Base-by-base conservation (phyloP, 2,113 vertebrate species). In the Trochalopteron elliotii region DNA sequence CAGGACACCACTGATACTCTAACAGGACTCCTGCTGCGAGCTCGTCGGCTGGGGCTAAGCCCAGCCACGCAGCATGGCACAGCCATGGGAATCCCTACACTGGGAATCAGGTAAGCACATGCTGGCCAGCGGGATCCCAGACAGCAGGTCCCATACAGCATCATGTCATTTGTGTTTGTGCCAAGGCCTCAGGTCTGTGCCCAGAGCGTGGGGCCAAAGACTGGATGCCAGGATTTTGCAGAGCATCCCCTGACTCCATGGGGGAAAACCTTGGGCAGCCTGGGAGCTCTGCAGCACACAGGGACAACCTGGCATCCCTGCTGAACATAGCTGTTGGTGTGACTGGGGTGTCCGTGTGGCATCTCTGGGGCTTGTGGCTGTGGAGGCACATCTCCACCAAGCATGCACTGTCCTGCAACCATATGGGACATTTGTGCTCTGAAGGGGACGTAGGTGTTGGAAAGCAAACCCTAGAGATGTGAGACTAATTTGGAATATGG, bases 141-240 rank as follows among this genome's bases (percentile, higher is more conserved):
- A 7, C 45, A 49, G 83, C 1, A 0, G 15, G 50, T 25, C 35
- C 77, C 20, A 1, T 24, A 0, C 4, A 52, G 50, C 45, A 13
- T 22, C 30, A 3, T 0, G 7, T 28, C 16, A 0, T 39, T 22
- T 24, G 12, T 35, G 15, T 12, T 28, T 0, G 0, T 63, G 76
- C 90, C 95, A 78, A 71, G 47, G 64, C 35, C 81, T 91, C n/a
- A 1, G 49, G 45, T 77, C 53, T 24, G 31, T 77, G 79, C 44
- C 28, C 1, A 2, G 57, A 65, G 50, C 55, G 35, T 1, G 5
- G n/a, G 49, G 20, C 15, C 20, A 25, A 42, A 47, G 56, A 79
- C 3, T 0, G 0, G 28, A 55, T 18, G 30, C 42, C 44, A 42
- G 49, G 16, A 12, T 47, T 83, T 45, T 68, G 53, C 57, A 67